Percentiles rank a stretch among this genome's conserved stretches.
These are phyloP conservation scores for Anableps anableps DNA, from an alignment of 2,797 vertebrate species.

Conservation along the genomic window DNA sequence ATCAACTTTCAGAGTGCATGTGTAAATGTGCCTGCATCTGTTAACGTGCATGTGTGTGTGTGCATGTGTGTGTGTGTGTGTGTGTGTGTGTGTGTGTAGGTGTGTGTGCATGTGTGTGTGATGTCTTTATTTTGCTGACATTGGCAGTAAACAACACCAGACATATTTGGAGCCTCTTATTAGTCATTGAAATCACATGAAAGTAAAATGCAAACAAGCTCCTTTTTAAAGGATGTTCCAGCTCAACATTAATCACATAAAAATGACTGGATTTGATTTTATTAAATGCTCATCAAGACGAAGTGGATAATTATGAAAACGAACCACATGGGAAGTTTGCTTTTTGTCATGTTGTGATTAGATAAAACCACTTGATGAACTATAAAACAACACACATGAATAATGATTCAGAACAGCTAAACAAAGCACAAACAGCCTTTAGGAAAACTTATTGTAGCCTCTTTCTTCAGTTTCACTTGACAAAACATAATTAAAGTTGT, in stretches of 20 bases:
- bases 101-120: not conserved
- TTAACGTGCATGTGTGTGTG: not conserved
- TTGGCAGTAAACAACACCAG: constrained; percentile 51
- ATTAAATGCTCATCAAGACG: constrained; percentile 39
- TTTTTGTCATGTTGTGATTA: constrained; percentile 34
- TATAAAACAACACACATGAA: constrained; percentile 9
- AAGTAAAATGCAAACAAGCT: constrained; percentile 55
- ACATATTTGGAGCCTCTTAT: constrained; percentile 60
- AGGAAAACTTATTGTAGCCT: not conserved
- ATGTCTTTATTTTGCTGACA: constrained; percentile 40
- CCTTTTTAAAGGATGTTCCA: constrained; percentile 29
- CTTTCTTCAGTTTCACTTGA: not conserved
- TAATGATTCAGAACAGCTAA: not conserved
- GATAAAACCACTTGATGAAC: constrained; percentile 7
- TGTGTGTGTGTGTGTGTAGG: no score
- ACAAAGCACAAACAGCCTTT: not conserved
- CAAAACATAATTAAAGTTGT: not conserved
- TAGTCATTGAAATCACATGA: constrained; percentile 55
- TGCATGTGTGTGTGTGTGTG: no score
- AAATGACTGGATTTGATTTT: constrained; percentile 41
- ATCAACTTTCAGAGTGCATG: not conserved
- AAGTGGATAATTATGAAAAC: constrained; percentile 46
- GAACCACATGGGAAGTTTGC: constrained; percentile 15
- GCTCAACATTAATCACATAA: constrained; percentile 49
- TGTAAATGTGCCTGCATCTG: not conserved